These are phyloP conservation scores for Leptinotarsa juncta DNA, from an alignment of 2,888 invertebrate genomes.

Conservation along the genomic window DNA sequence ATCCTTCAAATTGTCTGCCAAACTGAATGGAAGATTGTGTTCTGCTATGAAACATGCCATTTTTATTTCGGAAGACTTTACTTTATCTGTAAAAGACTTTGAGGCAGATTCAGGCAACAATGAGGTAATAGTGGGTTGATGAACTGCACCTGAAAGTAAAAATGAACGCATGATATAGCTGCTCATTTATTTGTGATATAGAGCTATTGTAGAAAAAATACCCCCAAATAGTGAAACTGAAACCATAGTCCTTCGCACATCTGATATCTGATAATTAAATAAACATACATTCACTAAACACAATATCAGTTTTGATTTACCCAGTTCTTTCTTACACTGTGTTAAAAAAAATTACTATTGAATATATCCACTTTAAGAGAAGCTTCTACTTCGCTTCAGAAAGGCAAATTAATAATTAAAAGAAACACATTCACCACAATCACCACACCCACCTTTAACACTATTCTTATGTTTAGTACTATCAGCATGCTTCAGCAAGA, in stretches of 20 bases:
- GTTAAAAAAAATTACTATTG: background rate
- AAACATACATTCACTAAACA: background rate
- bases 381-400: slow-evolving; percentile 1
- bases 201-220: background rate
- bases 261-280: too few species aligned
- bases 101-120: background rate
- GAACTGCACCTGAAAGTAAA: slow-evolving; percentile 1
- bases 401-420: background rate
- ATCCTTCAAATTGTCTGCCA: background rate
- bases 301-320: background rate
- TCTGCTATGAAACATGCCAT: background rate
- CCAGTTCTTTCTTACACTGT: background rate
- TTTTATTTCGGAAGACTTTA: background rate
- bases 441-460: background rate
- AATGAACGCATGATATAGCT: background rate
- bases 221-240: background rate
- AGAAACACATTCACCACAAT: background rate
- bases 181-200: background rate
- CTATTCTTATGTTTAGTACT: background rate
- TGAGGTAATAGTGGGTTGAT: background rate
- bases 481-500: background rate
- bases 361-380: background rate
- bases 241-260: background rate
- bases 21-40: background rate
- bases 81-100: background rate